phyloP scores from a whole-genome alignment of 2,888 invertebrate species.

The Parnassius glacialis region DNA sequence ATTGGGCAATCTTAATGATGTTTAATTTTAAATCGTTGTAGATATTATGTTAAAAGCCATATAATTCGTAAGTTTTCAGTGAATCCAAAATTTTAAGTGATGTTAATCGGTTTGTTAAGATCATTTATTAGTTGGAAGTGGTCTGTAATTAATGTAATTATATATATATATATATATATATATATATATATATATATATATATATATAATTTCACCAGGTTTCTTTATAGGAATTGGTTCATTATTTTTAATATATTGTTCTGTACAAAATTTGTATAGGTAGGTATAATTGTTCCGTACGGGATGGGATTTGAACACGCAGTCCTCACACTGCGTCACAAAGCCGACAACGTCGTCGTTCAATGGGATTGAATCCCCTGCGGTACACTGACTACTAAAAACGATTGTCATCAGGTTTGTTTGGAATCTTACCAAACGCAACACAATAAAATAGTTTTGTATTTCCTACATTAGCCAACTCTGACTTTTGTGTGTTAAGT shows the following conservation, averaged over 20 bases:
- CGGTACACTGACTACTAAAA: no score
- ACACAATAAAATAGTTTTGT: neutral
- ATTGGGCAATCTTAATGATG: neutral
- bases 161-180: neutral
- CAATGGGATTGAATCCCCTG: no score
- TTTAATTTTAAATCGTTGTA: neutral
- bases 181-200: no score
- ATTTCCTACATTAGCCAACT: neutral
- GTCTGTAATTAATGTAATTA: constrained; percentile 16
- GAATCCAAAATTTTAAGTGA: constrained; percentile 5
- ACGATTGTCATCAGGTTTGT: no score
- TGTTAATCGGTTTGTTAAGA: constrained; percentile 8
- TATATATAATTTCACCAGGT: neutral
- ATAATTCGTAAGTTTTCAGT: neutral
- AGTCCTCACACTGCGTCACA: no score
- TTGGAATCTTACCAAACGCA: no score
- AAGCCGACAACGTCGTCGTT: no score
- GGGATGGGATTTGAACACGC: no score
- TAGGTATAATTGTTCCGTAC: no score
- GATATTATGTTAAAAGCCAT: neutral
- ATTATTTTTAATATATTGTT: constrained; percentile 1
- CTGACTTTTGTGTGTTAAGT: neutral
- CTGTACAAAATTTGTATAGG: no score
- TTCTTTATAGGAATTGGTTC: constrained; percentile 2
- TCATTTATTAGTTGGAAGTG: constrained; percentile 11